Conservation (phyloP, 2,113 vertebrate genomes). For the Zeus faber region DNA sequence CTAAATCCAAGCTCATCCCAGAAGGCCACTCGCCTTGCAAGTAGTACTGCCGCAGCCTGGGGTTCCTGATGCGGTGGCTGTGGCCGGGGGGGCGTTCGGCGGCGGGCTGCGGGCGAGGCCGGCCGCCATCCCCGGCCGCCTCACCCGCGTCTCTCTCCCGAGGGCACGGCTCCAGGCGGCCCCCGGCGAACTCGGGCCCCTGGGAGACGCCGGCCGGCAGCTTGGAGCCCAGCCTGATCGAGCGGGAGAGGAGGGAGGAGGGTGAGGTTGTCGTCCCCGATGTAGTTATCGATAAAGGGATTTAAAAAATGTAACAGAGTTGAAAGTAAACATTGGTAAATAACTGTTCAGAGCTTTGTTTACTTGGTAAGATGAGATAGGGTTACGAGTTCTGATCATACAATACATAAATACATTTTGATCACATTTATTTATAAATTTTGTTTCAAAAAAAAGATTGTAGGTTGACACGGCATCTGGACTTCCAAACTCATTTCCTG, state of each 20-base stretch:
- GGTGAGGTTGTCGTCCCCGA: no score
- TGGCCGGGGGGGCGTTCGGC: slow-evolving; percentile 57
- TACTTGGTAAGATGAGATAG: no score
- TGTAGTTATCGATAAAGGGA: no score
- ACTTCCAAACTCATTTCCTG: no score
- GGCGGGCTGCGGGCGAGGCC: slow-evolving; percentile 23
- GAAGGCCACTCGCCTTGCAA: slow-evolving; percentile 60
- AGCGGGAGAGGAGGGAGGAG: slow-evolving; percentile 9
- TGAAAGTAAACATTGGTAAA: no score
- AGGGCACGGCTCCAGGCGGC: slow-evolving; percentile 54
- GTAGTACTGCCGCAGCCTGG: slow-evolving; percentile 77
- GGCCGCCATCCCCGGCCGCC: slow-evolving; percentile 22
- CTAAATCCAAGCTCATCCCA: background rate
- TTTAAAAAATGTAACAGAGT: no score
- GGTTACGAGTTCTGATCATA: no score
- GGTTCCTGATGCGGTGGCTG: slow-evolving; percentile 75
- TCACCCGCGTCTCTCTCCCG: slow-evolving; percentile 14
- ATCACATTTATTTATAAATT: no score
- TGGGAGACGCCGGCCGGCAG: slow-evolving; percentile 64
- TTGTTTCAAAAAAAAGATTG: no score
- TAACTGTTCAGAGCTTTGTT: no score
- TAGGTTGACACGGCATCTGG: no score
- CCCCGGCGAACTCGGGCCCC: slow-evolving; percentile 62
- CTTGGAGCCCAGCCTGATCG: slow-evolving; percentile 70
- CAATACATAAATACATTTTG: no score